Conservation (phyloP, 2,113 vertebrate species). For the Phalacrocorax aristotelis region DNA sequence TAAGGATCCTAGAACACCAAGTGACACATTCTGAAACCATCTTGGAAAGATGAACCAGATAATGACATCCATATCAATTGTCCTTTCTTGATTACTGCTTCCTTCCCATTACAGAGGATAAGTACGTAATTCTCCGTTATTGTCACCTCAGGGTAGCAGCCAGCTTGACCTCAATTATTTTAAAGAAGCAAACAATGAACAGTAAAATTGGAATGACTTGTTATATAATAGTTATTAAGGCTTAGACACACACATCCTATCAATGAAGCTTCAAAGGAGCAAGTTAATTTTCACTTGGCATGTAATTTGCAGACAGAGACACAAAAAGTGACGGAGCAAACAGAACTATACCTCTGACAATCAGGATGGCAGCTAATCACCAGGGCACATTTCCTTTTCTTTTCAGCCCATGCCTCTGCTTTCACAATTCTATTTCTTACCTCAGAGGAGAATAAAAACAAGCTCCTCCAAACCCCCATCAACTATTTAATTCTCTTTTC, state of each 20-base stretch:
- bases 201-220: slow-evolving; percentile 34
- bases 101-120: neutral
- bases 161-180: slow-evolving; percentile 56
- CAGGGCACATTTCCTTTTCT: neutral
- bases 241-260: slow-evolving; percentile 31
- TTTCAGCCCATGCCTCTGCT: neutral
- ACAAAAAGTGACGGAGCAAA: neutral
- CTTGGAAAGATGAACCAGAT: neutral
- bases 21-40: neutral
- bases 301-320: slow-evolving; percentile 22
- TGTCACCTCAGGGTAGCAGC: neutral
- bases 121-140: neutral
- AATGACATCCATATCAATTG: neutral
- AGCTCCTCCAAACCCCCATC: neutral
- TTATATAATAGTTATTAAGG: slow-evolving; percentile 10
- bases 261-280: slow-evolving; percentile 33
- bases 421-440: neutral
- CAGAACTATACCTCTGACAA: neutral
- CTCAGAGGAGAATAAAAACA: neutral
- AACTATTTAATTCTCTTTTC: neutral
- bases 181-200: slow-evolving; percentile 38
- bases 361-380: neutral
- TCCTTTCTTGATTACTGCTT: neutral
- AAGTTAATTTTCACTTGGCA: slow-evolving; percentile 41
- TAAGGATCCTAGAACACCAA: neutral